phyloP scores from a whole-genome alignment of 2,113 vertebrate species.

The Leptodactylus fuscus region DNA sequence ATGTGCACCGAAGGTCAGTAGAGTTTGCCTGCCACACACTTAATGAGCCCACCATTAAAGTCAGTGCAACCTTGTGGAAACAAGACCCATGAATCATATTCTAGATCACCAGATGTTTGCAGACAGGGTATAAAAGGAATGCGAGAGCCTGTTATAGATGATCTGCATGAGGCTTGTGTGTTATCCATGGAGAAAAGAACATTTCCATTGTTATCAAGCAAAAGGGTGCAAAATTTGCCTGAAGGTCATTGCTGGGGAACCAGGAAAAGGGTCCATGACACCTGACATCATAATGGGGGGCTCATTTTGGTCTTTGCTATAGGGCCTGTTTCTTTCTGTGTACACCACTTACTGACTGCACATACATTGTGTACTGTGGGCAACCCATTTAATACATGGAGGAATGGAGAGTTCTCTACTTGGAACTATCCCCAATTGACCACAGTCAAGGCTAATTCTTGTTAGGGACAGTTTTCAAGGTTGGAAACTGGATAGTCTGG shows the following conservation, averaged over 20 bases:
- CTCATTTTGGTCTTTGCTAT: too few relatives aligned
- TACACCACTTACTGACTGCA: too few relatives aligned
- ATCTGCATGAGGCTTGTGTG: neutral
- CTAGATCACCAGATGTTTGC: neutral
- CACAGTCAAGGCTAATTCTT: too few relatives aligned
- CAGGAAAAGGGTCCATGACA: too few relatives aligned
- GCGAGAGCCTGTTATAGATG: neutral
- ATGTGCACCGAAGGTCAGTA: conserved; percentile 95
- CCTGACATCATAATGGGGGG: too few relatives aligned
- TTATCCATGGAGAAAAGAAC: neutral
- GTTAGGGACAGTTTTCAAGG: too few relatives aligned
- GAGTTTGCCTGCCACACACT: neutral
- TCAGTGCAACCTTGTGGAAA: conserved; percentile 3
- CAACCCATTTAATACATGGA: too few relatives aligned
- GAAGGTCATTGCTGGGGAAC: neutral
- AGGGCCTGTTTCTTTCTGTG: too few relatives aligned
- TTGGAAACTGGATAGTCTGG: too few relatives aligned
- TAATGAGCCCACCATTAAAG: neutral
- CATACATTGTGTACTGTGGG: too few relatives aligned
- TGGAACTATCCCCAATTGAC: too few relatives aligned
- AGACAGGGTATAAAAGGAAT: neutral
- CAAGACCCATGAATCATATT: neutral
- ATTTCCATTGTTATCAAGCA: neutral
- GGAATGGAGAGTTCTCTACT: too few relatives aligned
- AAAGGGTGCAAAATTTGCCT: neutral